Conservation (phyloP, 2,797 vertebrate genomes). For the Myiothlypis coronata region DNA sequence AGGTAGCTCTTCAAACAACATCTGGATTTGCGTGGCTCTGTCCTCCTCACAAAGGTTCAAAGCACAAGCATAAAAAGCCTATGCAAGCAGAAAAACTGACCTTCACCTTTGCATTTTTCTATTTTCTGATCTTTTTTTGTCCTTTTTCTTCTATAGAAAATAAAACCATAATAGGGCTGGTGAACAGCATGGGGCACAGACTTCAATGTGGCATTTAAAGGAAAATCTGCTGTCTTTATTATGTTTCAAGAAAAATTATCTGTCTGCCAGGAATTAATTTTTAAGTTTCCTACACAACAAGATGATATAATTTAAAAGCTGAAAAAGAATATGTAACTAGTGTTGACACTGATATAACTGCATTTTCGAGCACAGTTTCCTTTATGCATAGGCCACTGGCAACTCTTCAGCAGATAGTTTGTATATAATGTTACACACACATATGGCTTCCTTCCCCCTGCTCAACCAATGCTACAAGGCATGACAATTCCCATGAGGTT, state of each 20-base stretch:
- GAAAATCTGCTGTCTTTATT: slow-evolving; percentile 26
- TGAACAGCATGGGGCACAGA: slow-evolving; percentile 62
- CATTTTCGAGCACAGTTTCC: neutral
- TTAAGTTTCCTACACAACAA: neutral
- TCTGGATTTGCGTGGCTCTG: neutral
- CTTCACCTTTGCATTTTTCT: slow-evolving; percentile 61
- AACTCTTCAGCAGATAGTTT: neutral
- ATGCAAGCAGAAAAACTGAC: slow-evolving; percentile 53
- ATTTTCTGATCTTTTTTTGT: slow-evolving; percentile 62
- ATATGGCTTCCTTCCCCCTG: neutral
- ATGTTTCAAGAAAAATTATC: slow-evolving; percentile 18
- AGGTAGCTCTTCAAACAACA: slow-evolving; percentile 59
- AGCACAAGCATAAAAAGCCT: slow-evolving; percentile 26
- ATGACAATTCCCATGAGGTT: neutral
- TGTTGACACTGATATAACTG: neutral
- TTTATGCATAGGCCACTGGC: neutral
- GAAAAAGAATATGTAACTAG: neutral
- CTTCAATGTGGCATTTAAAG: slow-evolving; percentile 33
- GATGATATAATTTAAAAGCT: neutral
- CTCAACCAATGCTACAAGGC: neutral
- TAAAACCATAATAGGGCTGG: slow-evolving; percentile 22
- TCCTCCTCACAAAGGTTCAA: slow-evolving; percentile 49
- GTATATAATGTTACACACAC: accelerated
- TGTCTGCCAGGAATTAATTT: slow-evolving; percentile 28
- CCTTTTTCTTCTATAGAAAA: slow-evolving; percentile 59